phyloP scores from a whole-genome alignment of 2,797 vertebrate genomes.

The Lophotriccus pileatus region DNA sequence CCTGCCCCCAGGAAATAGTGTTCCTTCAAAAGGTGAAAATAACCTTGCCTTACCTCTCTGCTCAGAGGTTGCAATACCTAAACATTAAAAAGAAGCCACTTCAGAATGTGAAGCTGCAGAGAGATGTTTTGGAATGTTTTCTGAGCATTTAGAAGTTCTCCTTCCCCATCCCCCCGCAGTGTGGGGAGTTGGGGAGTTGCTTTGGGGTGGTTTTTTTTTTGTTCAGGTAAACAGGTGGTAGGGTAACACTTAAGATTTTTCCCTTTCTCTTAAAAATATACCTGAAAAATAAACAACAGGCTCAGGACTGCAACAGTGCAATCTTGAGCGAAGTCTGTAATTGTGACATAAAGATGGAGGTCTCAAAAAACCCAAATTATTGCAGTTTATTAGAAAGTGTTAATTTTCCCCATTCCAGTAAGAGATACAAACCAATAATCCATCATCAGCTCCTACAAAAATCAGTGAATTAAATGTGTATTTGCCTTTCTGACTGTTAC shows the following conservation, averaged over 20 bases:
- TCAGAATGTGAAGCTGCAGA: background rate
- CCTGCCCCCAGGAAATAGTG: accelerated
- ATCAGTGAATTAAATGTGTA: background rate
- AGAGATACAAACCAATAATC: background rate
- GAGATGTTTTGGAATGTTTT: background rate
- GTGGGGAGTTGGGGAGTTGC: background rate
- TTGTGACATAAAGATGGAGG: background rate
- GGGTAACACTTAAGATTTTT: background rate
- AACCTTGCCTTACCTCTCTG: background rate
- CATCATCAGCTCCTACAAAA: background rate
- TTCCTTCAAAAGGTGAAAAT: background rate
- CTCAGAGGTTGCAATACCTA: background rate
- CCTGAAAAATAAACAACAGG: background rate
- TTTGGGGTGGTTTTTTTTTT: background rate
- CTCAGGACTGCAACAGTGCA: background rate
- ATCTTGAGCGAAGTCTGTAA: background rate
- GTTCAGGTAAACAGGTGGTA: background rate
- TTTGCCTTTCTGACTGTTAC: background rate
- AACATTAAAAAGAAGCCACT: background rate
- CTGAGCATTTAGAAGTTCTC: background rate
- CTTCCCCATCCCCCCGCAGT: accelerated
- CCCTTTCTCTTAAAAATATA: background rate
- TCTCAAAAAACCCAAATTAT: background rate
- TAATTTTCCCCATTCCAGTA: background rate
- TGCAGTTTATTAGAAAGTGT: background rate